Conservation (phyloP, 2,797 vertebrate genomes). For the Echiichthys vipera region DNA sequence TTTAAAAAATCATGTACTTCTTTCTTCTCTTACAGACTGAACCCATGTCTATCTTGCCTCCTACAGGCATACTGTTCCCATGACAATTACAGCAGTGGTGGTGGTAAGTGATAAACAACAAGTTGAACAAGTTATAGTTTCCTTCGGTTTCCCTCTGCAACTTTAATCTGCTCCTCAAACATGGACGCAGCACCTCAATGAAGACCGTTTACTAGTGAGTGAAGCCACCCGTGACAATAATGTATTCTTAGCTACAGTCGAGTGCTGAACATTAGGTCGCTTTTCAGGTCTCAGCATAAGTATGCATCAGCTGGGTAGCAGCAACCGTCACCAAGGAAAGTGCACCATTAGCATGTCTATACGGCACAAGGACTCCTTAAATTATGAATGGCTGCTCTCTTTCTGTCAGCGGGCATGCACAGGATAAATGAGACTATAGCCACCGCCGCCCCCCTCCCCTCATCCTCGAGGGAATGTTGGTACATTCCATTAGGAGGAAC, state of each 20-base stretch:
- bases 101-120: conserved; percentile 8
- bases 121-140: conserved; percentile 9
- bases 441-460: not conserved
- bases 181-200: not conserved
- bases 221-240: not conserved
- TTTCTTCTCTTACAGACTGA: not conserved
- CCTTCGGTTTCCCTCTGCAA: conserved; percentile 12
- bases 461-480: conserved; percentile 72
- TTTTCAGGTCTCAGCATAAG: conserved; percentile 40
- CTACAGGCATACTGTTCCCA: not conserved
- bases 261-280: conserved; percentile 33
- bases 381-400: conserved; percentile 80
- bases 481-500: conserved; percentile 80
- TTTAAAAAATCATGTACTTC: not conserved
- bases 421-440: conserved; percentile 72
- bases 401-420: conserved; percentile 71
- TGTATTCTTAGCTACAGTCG: conserved; percentile 8
- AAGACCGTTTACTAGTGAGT: conserved; percentile 3
- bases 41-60: not conserved
- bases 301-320: conserved; percentile 35
- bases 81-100: not conserved
- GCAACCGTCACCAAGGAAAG: conserved; percentile 46
- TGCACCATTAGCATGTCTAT: conserved; percentile 70
- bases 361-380: conserved; percentile 67
- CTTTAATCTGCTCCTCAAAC: conserved; percentile 12